Percentiles rank a stretch among this genome's conserved stretches.
phyloP scores from a whole-genome alignment of 2,113 vertebrate species.

The Holacanthus passer region DNA sequence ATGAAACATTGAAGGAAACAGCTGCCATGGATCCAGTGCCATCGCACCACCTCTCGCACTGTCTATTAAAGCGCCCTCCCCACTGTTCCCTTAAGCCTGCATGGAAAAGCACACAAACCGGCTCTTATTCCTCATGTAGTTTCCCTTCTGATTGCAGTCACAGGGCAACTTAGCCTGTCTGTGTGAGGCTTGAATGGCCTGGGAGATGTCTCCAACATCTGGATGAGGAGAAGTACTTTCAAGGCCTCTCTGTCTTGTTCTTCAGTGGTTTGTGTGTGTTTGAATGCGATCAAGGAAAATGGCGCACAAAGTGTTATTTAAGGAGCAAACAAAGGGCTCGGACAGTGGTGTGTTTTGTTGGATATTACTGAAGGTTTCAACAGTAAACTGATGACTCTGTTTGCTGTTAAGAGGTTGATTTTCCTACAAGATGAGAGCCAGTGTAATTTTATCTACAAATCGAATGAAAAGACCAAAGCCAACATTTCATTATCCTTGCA shows the following conservation, averaged over 20 bases:
- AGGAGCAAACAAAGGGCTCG: background rate
- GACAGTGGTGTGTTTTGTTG: background rate
- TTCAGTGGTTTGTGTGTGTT: slow-evolving; percentile 22
- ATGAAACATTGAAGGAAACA: slow-evolving; percentile 99
- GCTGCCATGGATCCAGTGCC: slow-evolving; percentile 94
- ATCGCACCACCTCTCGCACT: slow-evolving; percentile 86
- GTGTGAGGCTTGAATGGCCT: slow-evolving; percentile 32
- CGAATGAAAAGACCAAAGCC: background rate
- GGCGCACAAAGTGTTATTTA: slow-evolving; percentile 17
- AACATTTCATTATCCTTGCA: background rate
- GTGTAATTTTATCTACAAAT: background rate
- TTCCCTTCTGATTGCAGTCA: slow-evolving; percentile 45
- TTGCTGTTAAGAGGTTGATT: background rate
- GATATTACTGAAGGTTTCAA: background rate
- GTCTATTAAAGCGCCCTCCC: slow-evolving; percentile 84
- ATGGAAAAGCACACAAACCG: slow-evolving; percentile 56
- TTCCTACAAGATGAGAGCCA: background rate
- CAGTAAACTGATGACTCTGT: background rate
- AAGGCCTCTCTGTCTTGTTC: slow-evolving; percentile 37
- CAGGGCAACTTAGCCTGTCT: slow-evolving; percentile 29
- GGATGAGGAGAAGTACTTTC: slow-evolving; percentile 36
- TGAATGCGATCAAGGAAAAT: background rate
- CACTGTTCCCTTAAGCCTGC: slow-evolving; percentile 69
- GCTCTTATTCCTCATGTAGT: slow-evolving; percentile 55
- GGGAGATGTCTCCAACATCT: slow-evolving; percentile 68